These are phyloP conservation scores for Cololabis saira DNA, from an alignment of 2,113 vertebrate genomes.

Conservation along the genomic window DNA sequence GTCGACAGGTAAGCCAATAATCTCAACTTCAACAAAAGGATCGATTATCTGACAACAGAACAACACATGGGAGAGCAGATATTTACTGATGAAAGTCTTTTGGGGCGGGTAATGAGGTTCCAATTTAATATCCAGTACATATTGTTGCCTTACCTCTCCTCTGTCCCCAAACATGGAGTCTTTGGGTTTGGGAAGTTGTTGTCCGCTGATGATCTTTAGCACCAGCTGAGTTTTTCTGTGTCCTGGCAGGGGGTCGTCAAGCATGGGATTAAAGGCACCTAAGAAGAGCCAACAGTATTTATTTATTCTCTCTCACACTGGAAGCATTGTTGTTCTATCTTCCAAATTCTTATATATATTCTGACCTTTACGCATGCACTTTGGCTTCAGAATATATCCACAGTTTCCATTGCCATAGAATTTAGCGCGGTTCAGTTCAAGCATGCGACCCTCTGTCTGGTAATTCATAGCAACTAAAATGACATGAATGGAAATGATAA, in stretches of 20 bases:
- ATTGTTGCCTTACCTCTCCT: slow-evolving; percentile 86
- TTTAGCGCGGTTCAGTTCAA: slow-evolving; percentile 94
- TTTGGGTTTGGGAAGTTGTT: slow-evolving; percentile 95
- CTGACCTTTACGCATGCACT: slow-evolving; percentile 85
- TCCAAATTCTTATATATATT: not conserved
- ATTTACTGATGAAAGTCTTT: not conserved
- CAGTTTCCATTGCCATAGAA: slow-evolving; percentile 93
- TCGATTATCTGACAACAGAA: slow-evolving; percentile 89
- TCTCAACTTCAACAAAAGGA: slow-evolving; percentile 96
- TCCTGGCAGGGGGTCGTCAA: slow-evolving; percentile 89
- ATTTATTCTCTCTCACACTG: not conserved
- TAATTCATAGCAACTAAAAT: slow-evolving; percentile 93
- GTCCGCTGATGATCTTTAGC: slow-evolving; percentile 94
- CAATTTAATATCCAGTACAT: slow-evolving; percentile 1
- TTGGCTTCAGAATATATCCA: slow-evolving; percentile 94
- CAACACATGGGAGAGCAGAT: slow-evolving; percentile 5
- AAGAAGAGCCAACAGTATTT: not conserved
- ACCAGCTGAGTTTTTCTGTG: slow-evolving; percentile 91
- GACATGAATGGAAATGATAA: slow-evolving; percentile 3
- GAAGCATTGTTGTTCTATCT: not conserved
- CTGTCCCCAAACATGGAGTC: slow-evolving; percentile 96
- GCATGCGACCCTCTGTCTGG: slow-evolving; percentile 94
- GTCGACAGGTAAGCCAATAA: slow-evolving; percentile 92
- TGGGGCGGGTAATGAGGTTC: not conserved
- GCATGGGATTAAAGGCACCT: slow-evolving; percentile 93